Conservation (phyloP, 2,797 vertebrate genomes). For the Tiaroga cobitis region DNA sequence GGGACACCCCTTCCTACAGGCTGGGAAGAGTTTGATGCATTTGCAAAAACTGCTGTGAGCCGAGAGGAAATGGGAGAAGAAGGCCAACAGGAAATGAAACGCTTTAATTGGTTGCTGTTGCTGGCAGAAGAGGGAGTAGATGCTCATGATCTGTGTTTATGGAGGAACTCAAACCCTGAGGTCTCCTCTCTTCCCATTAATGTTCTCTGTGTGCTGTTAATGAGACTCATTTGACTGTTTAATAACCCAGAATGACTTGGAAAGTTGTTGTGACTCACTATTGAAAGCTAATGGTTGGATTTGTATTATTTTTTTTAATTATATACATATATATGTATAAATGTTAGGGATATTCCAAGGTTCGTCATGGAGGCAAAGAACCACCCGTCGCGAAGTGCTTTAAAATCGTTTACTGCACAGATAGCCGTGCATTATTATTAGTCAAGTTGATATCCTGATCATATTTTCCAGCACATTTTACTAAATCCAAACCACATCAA, state of each 20-base stretch:
- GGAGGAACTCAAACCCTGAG: neutral
- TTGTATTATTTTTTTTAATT: neutral
- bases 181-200: slow-evolving; percentile 11
- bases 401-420: neutral
- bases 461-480: too few species aligned
- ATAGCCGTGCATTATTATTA: too few species aligned
- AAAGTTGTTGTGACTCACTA: neutral
- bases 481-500: too few species aligned
- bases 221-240: slow-evolving; percentile 41
- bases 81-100: neutral
- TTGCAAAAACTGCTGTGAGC: neutral
- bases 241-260: slow-evolving; percentile 26
- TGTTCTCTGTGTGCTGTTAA: slow-evolving; percentile 27
- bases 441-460: too few species aligned
- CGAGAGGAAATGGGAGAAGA: neutral
- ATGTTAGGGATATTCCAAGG: neutral
- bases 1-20: neutral
- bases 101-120: slow-evolving; percentile 42
- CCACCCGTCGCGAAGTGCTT: neutral
- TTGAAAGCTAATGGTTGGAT: neutral
- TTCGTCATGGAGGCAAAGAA: neutral
- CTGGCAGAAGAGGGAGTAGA: neutral
- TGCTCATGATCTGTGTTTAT: slow-evolving; percentile 1
- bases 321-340: neutral
- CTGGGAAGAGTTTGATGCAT: neutral